Conservation (phyloP, 2,888 invertebrate genomes). For the Troides aeacus region DNA sequence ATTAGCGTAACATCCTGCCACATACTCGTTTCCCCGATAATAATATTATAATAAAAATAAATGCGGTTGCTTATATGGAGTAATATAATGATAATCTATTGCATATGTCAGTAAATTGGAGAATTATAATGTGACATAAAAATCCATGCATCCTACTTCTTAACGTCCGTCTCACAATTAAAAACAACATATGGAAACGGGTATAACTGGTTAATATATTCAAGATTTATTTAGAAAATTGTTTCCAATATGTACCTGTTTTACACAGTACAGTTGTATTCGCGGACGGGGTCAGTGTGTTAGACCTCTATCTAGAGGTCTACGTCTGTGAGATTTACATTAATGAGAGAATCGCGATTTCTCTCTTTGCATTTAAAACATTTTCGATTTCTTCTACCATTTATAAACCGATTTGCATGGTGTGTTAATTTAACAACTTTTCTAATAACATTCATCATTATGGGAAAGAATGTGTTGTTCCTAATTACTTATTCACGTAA, state of each 20-base stretch:
- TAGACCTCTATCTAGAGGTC: slow-evolving; percentile 50
- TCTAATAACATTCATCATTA: neutral
- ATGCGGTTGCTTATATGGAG: slow-evolving; percentile 27
- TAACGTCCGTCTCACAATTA: neutral
- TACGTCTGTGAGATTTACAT: slow-evolving; percentile 60
- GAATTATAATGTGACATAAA: neutral
- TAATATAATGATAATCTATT: slow-evolving; percentile 4
- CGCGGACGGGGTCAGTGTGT: slow-evolving; percentile 68
- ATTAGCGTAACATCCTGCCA: slow-evolving; percentile 15
- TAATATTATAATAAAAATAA: slow-evolving; percentile 31
- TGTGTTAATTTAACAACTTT: neutral
- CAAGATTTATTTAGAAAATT: slow-evolving; percentile 24
- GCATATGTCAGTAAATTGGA: neutral
- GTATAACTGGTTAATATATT: slow-evolving; percentile 12
- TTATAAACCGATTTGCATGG: slow-evolving; percentile 53
- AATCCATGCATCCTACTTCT: neutral
- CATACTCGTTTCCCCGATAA: neutral
- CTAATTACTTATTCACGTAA: neutral
- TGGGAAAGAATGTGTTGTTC: neutral
- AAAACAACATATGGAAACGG: neutral
- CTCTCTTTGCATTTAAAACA: slow-evolving; percentile 59
- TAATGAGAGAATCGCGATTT: slow-evolving; percentile 70
- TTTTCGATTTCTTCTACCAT: slow-evolving; percentile 41
- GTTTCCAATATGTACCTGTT: slow-evolving; percentile 30
- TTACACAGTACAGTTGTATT: slow-evolving; percentile 46